Base-by-base conservation (phyloP, 2,888 invertebrate species). In the Lycophotia porphyrea region DNA sequence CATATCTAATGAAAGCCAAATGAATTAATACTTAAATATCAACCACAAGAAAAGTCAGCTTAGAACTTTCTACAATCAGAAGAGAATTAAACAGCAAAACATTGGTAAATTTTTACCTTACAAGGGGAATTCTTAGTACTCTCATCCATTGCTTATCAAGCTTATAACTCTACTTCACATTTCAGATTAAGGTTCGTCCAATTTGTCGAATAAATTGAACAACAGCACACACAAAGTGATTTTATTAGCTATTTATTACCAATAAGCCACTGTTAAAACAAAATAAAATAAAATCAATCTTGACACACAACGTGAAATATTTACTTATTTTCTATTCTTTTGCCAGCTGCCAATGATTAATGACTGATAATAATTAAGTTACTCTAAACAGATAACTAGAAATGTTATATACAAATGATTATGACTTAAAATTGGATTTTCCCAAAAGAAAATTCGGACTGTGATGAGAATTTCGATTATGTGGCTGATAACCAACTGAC, bases 261-360 rank as follows among this genome's bases (percentile, higher is more conserved):
- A 95, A 95, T 92, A 96, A 96, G 95, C 96, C 94, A 95, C 95
- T 94, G 93, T 92, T 93, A 87, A 88, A 93, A 93, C 89, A 94
- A 95, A 95, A 94, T 93, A 94, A 95, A 95, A 94, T 91, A 93
- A 95, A 92, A 95, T 94, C 94, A 95, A 96, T 95, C 92, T 91
- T 90, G 91, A 93, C 93, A 94, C 93, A 93, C 93, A 95, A 91
- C 90, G 92, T 93, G 90, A 92, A 90, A 93, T 95, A 95, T 94
- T 95, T 96, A 95, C 95, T 93, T 95, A 90, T 88, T 87, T 84
- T 84, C 60, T 85, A 82, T 80, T 84, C 82, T 88, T 88, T 88
- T 88, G 88, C 86, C 86, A 88, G 89, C 91, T 89, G 90, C 91
- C 88, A 89, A 88, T 85, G 84, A 84, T 76, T 78, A 87, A 81